Evolutionary conservation across 1,140 invertebrate species (phyloP), one percentile per base, ranked within the genome.

Genomic region (Bombus superbus): DNA sequence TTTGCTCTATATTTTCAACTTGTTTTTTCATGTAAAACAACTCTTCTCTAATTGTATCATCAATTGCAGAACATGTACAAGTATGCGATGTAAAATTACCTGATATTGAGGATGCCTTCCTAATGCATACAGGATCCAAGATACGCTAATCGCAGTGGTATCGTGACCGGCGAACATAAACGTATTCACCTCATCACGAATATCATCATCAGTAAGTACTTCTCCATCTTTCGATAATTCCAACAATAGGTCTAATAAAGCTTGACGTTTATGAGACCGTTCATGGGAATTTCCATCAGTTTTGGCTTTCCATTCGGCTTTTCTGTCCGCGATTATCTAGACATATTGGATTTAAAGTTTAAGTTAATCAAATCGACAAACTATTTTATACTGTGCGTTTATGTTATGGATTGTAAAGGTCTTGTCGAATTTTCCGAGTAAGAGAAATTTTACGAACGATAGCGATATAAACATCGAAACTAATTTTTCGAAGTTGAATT

Each of bases 131-230:
- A 96, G 88, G 3, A 94, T 92, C 96, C 96, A 96, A 0, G 95
- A 94, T n/a, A 96, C 92, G n/a, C 93, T 95, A n/a, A 94, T 96
- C 1, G 96, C 94, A 0, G 96, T 95, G 0, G 96, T 96, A 69
- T 96, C 96, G 78, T 96, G 96, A 62, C 96, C 97, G 90, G 96
- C 97, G 90, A 97, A 97, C 96, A 97, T 96, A 84, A 97, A 97
- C 3, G 97, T 97, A 82, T 97, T 96, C 0, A 97, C 96, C 92
- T 97, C 96, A 81, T 97, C 96, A 28, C 95, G 88, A 62, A 97
- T 97, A 72, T 95, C 95, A 4, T 88, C 77, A 42, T 96, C 94
- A 0, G 92, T 91, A n/a, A 95, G 88, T 0, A 83, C 71, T 1
- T 78, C 62, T 11, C 96, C 96, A 78, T 96, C 95, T 91, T 79